phyloP scores from a whole-genome alignment of 2,888 invertebrate genomes.

The Cosmorhoe ocellata region DNA sequence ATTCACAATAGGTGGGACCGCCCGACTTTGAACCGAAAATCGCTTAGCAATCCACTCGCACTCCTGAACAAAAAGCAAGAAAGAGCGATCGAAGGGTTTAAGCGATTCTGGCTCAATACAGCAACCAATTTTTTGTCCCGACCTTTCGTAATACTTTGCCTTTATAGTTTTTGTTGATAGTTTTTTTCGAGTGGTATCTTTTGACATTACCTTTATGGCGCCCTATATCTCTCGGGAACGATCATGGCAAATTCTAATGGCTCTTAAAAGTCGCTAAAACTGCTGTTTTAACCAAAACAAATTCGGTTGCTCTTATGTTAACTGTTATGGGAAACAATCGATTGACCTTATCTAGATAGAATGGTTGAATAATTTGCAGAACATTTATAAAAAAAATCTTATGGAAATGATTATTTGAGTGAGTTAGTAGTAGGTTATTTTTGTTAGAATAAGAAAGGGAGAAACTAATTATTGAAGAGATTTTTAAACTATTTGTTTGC shows the following conservation, averaged over 20 bases:
- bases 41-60: conserved; percentile 56
- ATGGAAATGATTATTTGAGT: background rate
- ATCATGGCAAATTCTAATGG: conserved; percentile 76
- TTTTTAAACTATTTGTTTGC: too few species aligned
- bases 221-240: conserved; percentile 65
- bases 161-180: conserved; percentile 75
- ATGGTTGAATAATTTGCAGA: conserved; percentile 24
- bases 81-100: conserved; percentile 42
- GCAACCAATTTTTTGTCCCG: conserved; percentile 63
- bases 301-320: conserved; percentile 56
- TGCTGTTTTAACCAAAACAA: conserved; percentile 64
- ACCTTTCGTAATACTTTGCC: conserved; percentile 69
- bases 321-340: conserved; percentile 45
- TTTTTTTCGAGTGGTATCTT: conserved; percentile 74
- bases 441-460: too few species aligned
- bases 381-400: conserved; percentile 3
- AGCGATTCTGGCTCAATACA: conserved; percentile 62
- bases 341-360: conserved; percentile 36
- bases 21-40: conserved; percentile 62
- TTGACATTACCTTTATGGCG: conserved; percentile 75
- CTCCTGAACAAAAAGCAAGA: conserved; percentile 53
- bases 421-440: too few species aligned
- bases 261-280: conserved; percentile 63
- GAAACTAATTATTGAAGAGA: too few species aligned
- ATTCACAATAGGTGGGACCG: conserved; percentile 79